Base-by-base conservation (phyloP, 2,113 vertebrate species). In the Chrysemys picta region DNA sequence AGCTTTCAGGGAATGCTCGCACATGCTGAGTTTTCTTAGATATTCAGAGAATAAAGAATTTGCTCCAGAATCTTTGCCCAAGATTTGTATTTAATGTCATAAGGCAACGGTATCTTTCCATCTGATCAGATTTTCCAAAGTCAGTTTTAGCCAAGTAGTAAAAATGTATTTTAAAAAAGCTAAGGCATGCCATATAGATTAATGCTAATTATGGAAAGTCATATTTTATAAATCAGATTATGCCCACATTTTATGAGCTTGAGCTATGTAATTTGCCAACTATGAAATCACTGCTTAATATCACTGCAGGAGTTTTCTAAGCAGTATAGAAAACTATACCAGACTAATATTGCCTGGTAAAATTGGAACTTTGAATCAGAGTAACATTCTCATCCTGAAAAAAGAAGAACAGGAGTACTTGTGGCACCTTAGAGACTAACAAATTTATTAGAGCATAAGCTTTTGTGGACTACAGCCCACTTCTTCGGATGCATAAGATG, bases 71-170 rank as follows among this genome's bases (percentile, higher is more conserved):
- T 69, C 22, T 90, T 50, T 24, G 2, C 65, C 17, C 49, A 25
- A 45, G 17, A 85, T 76, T 38, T 2, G 80, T 52, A 1, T 27
- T 76, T 17, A 47, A 4, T 27, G 10, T 62, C 80, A 21, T 80
- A 4, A n/a, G 72, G 27, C 4, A 84, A 3, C 10, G 65, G 38
- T 4, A 47, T 3, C 7, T 87, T 38, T 50, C 6, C 14, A 82
- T 27, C 52, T 35, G 91, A 75, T 0, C n/a, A 22, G 0, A 19
- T 6, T 62, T 3, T 85, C 53, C 31, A 19, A 2, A 0, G 52
- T 38, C n/a, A 38, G 13, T 62, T 62, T 62, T 62, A 62, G 59
- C 59, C 24, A 35, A 17, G 49, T 75, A 49, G 35, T 25, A 91
- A 19, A 27, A 80, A 80, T 35, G 25, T 22, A 27, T 47, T 1